These are phyloP conservation scores for Pteria penguin DNA, from an alignment of 2,888 invertebrate species.

Conservation along the genomic window DNA sequence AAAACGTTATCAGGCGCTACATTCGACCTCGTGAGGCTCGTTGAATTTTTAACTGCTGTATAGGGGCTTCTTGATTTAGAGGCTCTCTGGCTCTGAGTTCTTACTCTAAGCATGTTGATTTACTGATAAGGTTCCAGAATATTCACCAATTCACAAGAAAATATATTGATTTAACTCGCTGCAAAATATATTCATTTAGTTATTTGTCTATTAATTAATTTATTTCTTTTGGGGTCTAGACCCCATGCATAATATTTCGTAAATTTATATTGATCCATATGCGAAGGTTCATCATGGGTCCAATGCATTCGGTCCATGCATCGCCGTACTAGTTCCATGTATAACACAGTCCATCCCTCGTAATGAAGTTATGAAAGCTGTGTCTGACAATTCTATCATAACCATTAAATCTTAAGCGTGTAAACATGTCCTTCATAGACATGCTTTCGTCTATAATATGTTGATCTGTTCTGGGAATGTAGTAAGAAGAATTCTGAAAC, in stretches of 20 bases:
- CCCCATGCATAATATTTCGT: neutral
- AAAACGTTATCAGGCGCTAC: too few species aligned
- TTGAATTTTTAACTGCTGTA: too few species aligned
- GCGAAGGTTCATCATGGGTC: neutral
- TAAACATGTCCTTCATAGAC: neutral
- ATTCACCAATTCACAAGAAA: too few species aligned
- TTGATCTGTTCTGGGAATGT: neutral
- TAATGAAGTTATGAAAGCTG: neutral
- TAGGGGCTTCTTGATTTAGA: too few species aligned
- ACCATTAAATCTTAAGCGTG: neutral
- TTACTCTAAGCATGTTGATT: too few species aligned
- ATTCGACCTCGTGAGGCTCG: too few species aligned
- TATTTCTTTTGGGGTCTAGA: too few species aligned
- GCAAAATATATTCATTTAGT: too few species aligned
- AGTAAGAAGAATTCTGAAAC: neutral
- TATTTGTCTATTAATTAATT: too few species aligned
- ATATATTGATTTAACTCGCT: too few species aligned
- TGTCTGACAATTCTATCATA: neutral
- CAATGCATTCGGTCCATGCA: neutral
- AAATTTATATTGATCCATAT: neutral
- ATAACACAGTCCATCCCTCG: neutral
- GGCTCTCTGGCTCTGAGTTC: too few species aligned
- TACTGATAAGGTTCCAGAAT: too few species aligned
- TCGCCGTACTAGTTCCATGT: neutral
- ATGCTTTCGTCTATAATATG: neutral